phyloP scores from a whole-genome alignment of 2,888 invertebrate genomes.

The Neocrepidodera transversa region DNA sequence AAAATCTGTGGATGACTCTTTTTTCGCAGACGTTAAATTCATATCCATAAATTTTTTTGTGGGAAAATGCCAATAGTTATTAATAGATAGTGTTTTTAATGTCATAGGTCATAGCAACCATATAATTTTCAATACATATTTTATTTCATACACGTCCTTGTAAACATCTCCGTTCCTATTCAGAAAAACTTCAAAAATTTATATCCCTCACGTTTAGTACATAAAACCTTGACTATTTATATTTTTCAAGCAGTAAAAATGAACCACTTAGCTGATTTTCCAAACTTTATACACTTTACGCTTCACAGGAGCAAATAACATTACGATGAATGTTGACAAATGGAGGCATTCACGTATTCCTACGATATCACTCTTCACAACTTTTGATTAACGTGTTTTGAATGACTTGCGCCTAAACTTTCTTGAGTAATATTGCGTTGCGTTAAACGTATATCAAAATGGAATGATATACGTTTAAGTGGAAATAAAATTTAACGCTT shows the following conservation, averaged over 20 bases:
- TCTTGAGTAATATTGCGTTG: slow-evolving; percentile 34
- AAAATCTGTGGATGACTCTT: too few species aligned
- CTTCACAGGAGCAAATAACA: slow-evolving; percentile 40
- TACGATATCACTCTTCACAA: slow-evolving; percentile 41
- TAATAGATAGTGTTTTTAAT: too few species aligned
- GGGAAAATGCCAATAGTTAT: too few species aligned
- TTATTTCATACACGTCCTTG: slow-evolving; percentile 37
- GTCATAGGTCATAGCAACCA: too few species aligned
- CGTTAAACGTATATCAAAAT: slow-evolving; percentile 28
- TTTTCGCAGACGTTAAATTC: too few species aligned
- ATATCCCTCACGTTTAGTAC: slow-evolving; percentile 30
- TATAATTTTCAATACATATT: slow-evolving; percentile 20
- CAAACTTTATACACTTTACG: slow-evolving; percentile 40
- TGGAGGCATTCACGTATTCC: slow-evolving; percentile 45
- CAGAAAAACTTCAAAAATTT: slow-evolving; percentile 30
- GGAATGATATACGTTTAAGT: slow-evolving; percentile 26
- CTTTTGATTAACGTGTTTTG: slow-evolving; percentile 50
- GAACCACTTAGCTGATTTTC: slow-evolving; percentile 52
- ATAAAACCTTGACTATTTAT: slow-evolving; percentile 33
- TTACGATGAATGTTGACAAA: slow-evolving; percentile 44
- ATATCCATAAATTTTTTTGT: too few species aligned
- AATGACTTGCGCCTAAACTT: slow-evolving; percentile 42
- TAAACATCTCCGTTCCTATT: slow-evolving; percentile 19
- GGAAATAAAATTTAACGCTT: slow-evolving; percentile 16
- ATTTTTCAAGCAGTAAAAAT: slow-evolving; percentile 48